Evolutionary conservation across 2,113 vertebrate species (phyloP), one percentile per base, ranked within the genome.

Genomic region (Cyanoliseus patagonus): DNA sequence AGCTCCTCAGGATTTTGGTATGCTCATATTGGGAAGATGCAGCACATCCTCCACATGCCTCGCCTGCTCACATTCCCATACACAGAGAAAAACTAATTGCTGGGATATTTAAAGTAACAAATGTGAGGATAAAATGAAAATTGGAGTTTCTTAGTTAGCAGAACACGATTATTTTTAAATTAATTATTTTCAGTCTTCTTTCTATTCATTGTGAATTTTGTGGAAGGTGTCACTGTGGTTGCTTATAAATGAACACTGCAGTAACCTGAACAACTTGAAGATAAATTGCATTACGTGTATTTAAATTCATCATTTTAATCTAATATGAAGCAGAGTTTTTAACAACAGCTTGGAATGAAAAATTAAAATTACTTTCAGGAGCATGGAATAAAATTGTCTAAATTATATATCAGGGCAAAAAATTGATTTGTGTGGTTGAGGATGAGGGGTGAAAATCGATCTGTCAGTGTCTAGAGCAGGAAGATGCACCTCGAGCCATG

Each of bases 21-120:
- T 1, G 0, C 42, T 46, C 2, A 0, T 2, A 3, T 13, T 23
- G 22, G 47, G 57, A 28, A 55, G 39, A 8, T 5, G 46, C 79
- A 83, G 75, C 63, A 13, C 55, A 33, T 23, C 83, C 79, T 15
- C 6, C 70, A 8, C 42, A 33, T 0, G 4, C 52, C 62, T 3
- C n/a, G 57, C 69, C 88, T 16, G 42, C 57, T 68, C 67, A 4
- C 0, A 0, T 28, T 79, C 33, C 16, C 5, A 4, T 8, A 4
- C 4, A 0, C 1, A 11, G 10, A 39, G 75, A 6, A 42, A 83
- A 59, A 63, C 31, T 44, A 35, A 85, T 62, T 87, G 72, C 72
- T 74, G 76, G 28, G 37, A n/a, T 30, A 67, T 51, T 82, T 68
- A 49, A 68, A 87, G 41, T 9, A 72, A 51, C 39, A 80, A 85